A percentile compares a stretch with the other conserved stretches of the same genome.
phyloP scores from a whole-genome alignment of 1,140 invertebrate genomes.

The Panonychus citri region DNA sequence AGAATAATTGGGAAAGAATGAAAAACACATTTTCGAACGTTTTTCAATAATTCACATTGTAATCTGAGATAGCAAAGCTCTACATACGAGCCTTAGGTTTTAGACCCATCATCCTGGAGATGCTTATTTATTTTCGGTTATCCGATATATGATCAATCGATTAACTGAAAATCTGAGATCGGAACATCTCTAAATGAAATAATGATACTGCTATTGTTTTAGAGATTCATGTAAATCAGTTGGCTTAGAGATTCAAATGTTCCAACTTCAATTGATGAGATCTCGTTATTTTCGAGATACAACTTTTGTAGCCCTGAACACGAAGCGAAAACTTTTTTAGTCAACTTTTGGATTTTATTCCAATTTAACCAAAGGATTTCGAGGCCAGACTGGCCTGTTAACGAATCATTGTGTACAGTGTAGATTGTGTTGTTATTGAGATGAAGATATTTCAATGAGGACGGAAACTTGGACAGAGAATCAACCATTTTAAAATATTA shows the following conservation, averaged over 20 bases:
- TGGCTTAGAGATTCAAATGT: conserved; percentile 48
- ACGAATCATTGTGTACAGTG: conserved; percentile 45
- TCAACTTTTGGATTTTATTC: conserved; percentile 49
- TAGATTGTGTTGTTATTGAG: conserved; percentile 55
- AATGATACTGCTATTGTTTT: conserved; percentile 19
- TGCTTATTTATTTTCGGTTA: conserved; percentile 34
- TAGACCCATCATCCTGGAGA: conserved; percentile 28
- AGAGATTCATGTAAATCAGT: conserved; percentile 30
- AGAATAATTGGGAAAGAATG: too few species aligned
- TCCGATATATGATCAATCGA: conserved; percentile 42
- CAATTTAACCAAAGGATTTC: conserved; percentile 65
- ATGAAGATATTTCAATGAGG: conserved; percentile 57
- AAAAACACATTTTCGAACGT: conserved; percentile 22
- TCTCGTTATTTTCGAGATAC: conserved; percentile 57
- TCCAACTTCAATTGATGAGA: conserved; percentile 47
- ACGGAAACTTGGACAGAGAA: conserved; percentile 37
- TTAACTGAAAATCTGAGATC: conserved; percentile 42
- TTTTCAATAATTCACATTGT: conserved; percentile 32
- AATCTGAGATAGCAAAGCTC: conserved; percentile 33
- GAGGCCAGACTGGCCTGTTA: conserved; percentile 48
- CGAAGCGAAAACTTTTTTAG: conserved; percentile 45
- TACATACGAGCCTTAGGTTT: conserved; percentile 34
- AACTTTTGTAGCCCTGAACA: conserved; percentile 44
- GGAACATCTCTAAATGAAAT: conserved; percentile 16
- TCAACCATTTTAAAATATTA: conserved; percentile 49